These are phyloP conservation scores for Lysandra bellargus DNA, from an alignment of 2,888 invertebrate species.

Conservation along the genomic window DNA sequence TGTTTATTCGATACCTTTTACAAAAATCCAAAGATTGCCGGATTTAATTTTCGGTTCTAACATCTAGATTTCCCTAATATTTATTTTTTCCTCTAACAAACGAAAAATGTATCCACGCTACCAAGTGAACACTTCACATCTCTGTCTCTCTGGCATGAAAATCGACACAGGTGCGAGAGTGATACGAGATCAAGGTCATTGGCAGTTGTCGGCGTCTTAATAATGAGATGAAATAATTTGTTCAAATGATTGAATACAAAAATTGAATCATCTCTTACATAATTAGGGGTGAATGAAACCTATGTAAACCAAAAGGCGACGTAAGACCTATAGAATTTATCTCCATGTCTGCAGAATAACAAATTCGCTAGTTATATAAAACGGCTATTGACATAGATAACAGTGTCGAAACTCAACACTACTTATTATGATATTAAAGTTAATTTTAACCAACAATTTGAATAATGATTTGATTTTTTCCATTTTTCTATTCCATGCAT, in stretches of 20 bases:
- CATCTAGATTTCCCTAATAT: no score
- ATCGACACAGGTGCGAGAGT: no score
- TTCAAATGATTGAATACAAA: neutral
- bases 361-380: constrained; percentile 22
- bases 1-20: no score
- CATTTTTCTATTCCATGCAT: no score
- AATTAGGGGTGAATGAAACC: constrained; percentile 22
- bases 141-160: no score
- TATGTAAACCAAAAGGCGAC: constrained; percentile 1
- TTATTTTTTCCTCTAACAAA: no score
- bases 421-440: constrained; percentile 20
- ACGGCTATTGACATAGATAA: constrained; percentile 19
- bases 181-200: no score
- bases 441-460: neutral
- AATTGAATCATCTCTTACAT: constrained; percentile 5
- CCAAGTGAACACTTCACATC: no score
- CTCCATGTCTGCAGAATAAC: constrained; percentile 8
- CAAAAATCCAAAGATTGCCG: no score
- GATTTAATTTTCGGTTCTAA: no score
- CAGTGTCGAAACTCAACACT: neutral
- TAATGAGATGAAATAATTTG: neutral
- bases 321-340: constrained; percentile 13
- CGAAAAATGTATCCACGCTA: no score
- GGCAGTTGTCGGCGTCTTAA: neutral
- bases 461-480: constrained; percentile 1